Base-by-base conservation (phyloP, 2,888 invertebrate genomes). In the Polyommatus icarus region DNA sequence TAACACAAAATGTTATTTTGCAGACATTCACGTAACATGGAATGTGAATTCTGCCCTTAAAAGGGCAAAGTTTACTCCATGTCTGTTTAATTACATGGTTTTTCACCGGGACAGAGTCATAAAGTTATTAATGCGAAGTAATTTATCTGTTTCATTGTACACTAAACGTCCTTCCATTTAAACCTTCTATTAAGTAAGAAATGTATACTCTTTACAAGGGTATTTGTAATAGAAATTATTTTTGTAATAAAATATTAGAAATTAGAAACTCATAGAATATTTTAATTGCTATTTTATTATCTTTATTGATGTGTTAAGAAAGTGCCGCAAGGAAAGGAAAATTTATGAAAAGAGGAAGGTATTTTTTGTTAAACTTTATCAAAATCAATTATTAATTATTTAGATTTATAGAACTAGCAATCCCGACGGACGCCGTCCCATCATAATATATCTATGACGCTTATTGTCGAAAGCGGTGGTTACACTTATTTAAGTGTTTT, bases 111-210 rank as follows among this genome's bases (percentile, higher is more conserved):
- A 79, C 82, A 80, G 80, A 82, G 80, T 83, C 83, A 82, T 82
- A 82, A 83, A 81, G 81, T 82, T 83, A 83, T 83, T 81, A 83
- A 82, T 82, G 83, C 77, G 78, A 77, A 77, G 82, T 81, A 80
- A 81, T 83, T 82, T 82, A 82, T 83, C 82, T 82, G 80, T 80
- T 79, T 80, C 79, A 80, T 80, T 80, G 79, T 78, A 80, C 79
- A 81, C 78, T 81, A 79, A 81, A 81, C 79, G 76, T 72, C 78
- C 77, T 77, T 72, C 78, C 50, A 24, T 79, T 79, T 79, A 78
- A 57, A 40, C 59, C 67, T 71, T 72, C 24, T 75, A 76, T 78
- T 78, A 76, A 75, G 15, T 29, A 78, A 78, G 76, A 67, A 76
- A 61, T 40, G 57, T 46, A 61, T 40, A 72, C 20, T 72, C 50